Percentiles rank a stretch among this genome's conserved stretches.
Evolutionary conservation across 2,113 vertebrate genomes (phyloP).

Genomic region (Ammospiza nelsoni): DNA sequence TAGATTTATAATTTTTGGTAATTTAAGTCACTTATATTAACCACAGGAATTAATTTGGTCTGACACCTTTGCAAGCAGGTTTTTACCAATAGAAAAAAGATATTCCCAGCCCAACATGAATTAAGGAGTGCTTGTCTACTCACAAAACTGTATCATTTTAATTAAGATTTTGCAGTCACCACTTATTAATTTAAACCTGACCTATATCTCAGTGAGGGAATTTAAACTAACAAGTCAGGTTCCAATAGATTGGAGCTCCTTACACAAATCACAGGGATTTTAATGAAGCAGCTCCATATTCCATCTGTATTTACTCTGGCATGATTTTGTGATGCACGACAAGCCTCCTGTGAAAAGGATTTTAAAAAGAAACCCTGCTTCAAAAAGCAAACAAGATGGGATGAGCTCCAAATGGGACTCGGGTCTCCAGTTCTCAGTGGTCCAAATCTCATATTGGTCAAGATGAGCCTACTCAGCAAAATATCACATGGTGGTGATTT

Average conservation of each 20-base stretch:
- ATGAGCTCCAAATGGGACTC: not conserved
- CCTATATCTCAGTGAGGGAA: constrained; percentile 27
- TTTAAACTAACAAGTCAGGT: constrained; percentile 21
- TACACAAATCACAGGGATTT: constrained; percentile 12
- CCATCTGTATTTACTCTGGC: constrained; percentile 36
- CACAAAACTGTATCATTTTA: constrained; percentile 21
- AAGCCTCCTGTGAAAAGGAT: not conserved
- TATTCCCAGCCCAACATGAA: constrained; percentile 8
- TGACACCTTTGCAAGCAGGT: not conserved
- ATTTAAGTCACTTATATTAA: constrained; percentile 4
- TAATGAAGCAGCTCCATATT: constrained; percentile 35
- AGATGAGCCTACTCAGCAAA: not conserved
- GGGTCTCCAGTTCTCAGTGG: not conserved
- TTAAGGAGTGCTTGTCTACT: constrained; percentile 4
- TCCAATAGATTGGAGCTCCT: not conserved
- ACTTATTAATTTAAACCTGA: constrained; percentile 49
- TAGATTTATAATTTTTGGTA: not conserved
- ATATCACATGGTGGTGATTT: not conserved
- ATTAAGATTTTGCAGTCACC: constrained; percentile 35
- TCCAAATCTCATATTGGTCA: not conserved
- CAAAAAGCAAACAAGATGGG: not conserved
- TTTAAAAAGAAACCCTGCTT: not conserved
- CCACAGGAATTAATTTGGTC: constrained; percentile 2
- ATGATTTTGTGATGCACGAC: not conserved
- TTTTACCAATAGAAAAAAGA: constrained; percentile 3